These are phyloP conservation scores for Propithecus coquereli DNA, from an alignment of 2,113 vertebrate species.

Conservation along the genomic window DNA sequence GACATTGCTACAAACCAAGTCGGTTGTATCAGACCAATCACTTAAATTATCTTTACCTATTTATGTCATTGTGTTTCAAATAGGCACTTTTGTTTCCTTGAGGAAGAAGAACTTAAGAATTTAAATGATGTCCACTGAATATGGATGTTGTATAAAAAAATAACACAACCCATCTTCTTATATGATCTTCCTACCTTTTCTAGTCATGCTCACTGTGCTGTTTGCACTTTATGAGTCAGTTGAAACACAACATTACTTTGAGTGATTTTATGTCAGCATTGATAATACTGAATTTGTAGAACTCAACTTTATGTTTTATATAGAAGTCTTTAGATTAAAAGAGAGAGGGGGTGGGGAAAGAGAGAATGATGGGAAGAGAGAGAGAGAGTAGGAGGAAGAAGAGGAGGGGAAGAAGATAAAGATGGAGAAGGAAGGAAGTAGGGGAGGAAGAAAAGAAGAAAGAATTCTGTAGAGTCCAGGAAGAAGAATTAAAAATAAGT, in stretches of 20 bases:
- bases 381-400: rapidly evolving
- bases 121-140: not conserved
- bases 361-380: no score
- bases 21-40: not conserved
- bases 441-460: rapidly evolving
- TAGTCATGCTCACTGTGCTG: not conserved
- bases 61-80: not conserved
- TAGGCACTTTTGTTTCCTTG: not conserved
- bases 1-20: not conserved
- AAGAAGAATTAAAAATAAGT: not conserved
- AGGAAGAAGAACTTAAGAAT: not conserved
- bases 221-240: not conserved
- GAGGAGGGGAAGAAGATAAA: not conserved
- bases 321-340: not conserved
- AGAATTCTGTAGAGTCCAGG: rapidly evolving
- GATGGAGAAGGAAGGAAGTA: not conserved
- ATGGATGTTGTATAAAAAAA: not conserved
- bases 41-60: not conserved
- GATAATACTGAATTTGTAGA: not conserved
- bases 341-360: rapidly evolving
- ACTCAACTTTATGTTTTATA: not conserved
- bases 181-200: not conserved
- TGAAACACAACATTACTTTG: not conserved
- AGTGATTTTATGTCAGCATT: not conserved
- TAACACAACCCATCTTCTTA: not conserved